Evolutionary conservation across 1,140 invertebrate species (phyloP).

Genomic region (Riptortus pedestris): DNA sequence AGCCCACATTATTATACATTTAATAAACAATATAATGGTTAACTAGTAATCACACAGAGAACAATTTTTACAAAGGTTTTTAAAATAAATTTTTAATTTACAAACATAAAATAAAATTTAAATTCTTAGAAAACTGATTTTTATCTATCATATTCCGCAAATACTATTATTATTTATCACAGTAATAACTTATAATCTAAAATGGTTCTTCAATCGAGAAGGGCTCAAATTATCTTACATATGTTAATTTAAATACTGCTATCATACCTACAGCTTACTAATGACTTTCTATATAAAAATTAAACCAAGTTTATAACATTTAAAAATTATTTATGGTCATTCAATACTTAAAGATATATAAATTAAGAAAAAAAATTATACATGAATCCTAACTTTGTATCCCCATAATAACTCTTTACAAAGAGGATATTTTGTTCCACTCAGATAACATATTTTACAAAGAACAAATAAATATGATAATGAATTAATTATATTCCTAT

Average conservation of each 20-base stretch:
- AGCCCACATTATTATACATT: not conserved
- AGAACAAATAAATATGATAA: too few species aligned
- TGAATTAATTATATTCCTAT: too few species aligned
- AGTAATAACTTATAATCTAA: slow-evolving; percentile 12
- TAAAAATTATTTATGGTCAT: too few species aligned
- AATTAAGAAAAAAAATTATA: too few species aligned
- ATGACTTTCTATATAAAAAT: too few species aligned
- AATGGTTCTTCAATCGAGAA: slow-evolving; percentile 15
- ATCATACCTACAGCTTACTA: too few species aligned
- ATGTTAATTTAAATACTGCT: slow-evolving; percentile 8
- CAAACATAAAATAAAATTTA: slow-evolving; percentile 3
- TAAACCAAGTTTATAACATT: too few species aligned
- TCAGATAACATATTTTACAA: too few species aligned
- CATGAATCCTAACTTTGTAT: too few species aligned
- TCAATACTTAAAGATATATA: too few species aligned
- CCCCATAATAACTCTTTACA: too few species aligned
- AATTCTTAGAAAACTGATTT: not conserved
- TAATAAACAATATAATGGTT: not conserved
- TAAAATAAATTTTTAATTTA: not conserved
- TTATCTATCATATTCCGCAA: slow-evolving; percentile 1
- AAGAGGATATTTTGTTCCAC: too few species aligned
- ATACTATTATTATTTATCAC: slow-evolving; percentile 1
- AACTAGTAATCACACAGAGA: not conserved
- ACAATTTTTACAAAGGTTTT: not conserved
- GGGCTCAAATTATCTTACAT: slow-evolving; percentile 14